Conservation (phyloP, 2,797 vertebrate species). For the Strix occidentalis region DNA sequence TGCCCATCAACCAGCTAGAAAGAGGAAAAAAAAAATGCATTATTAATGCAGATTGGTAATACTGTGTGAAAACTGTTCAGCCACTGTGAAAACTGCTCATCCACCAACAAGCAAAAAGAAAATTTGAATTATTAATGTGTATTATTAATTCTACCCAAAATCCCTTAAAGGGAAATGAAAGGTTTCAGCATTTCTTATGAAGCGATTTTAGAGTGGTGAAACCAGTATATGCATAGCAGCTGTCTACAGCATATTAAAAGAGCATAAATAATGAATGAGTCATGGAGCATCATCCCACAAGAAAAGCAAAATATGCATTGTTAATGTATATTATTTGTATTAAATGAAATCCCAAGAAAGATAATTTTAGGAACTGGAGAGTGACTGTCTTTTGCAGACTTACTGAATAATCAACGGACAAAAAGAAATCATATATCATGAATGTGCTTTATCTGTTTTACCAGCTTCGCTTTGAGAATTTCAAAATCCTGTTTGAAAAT, state of each 20-base stretch:
- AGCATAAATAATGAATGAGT: constrained; percentile 37
- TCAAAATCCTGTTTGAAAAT: not conserved
- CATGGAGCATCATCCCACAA: not conserved
- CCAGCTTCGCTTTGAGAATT: not conserved
- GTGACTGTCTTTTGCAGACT: not conserved
- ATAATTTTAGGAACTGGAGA: not conserved
- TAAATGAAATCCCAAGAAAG: not conserved
- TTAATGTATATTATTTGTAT: constrained; percentile 6
- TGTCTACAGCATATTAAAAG: not conserved
- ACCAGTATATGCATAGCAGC: not conserved
- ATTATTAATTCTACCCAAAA: constrained; percentile 57
- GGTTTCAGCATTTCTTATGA: constrained; percentile 18
- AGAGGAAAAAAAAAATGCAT: not conserved
- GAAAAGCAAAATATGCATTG: not conserved
- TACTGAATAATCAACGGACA: not conserved
- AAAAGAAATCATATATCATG: not conserved
- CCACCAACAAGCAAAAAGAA: constrained; percentile 29
- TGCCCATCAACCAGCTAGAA: not conserved
- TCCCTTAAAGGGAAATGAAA: constrained; percentile 46
- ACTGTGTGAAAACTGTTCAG: constrained; percentile 26
- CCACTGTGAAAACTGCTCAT: constrained; percentile 39
- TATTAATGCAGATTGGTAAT: constrained; percentile 34
- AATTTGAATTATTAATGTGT: constrained; percentile 54
- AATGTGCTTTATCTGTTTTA: not conserved
- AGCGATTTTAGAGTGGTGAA: not conserved